These are phyloP conservation scores for Seriola quinqueradiata DNA, from an alignment of 2,113 vertebrate genomes.

Conservation along the genomic window DNA sequence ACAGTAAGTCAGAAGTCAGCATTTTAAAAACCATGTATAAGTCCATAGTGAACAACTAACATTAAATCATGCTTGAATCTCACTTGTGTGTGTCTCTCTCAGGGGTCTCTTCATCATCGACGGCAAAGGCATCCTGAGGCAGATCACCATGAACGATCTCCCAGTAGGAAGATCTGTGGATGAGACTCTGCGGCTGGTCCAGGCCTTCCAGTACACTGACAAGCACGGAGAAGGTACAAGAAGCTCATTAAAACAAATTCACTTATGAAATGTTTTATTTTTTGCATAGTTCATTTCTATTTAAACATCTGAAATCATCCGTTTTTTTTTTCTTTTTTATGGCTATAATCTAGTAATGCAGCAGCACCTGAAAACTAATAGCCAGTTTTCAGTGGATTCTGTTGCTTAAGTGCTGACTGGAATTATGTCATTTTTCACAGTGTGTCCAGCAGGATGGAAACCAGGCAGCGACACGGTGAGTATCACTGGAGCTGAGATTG, in stretches of 20 bases:
- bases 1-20: too few relatives aligned
- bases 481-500: conserved; percentile 36
- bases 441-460: conserved; percentile 98
- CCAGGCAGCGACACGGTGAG: conserved; percentile 98
- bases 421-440: conserved; percentile 72
- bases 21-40: not conserved
- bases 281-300: not conserved
- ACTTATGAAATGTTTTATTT: not conserved
- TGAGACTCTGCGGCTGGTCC: conserved; percentile 94
- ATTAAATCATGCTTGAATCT: not conserved
- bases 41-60: not conserved
- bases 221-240: conserved; percentile 95
- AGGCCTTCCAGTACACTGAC: conserved; percentile 98
- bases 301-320: not conserved
- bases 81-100: conserved; percentile 49
- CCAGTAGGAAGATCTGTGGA: conserved; percentile 97
- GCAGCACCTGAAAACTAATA: not conserved
- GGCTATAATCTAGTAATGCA: not conserved
- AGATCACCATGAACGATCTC: conserved; percentile 98
- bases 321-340: not conserved
- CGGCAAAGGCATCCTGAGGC: conserved; percentile 91
- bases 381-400: not conserved
- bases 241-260: not conserved
- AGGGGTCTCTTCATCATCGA: conserved; percentile 98
- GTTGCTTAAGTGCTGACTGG: conserved; percentile 5